These are phyloP conservation scores for Lottia gigantea DNA, from an alignment of 2,888 invertebrate species.

Conservation along the genomic window DNA sequence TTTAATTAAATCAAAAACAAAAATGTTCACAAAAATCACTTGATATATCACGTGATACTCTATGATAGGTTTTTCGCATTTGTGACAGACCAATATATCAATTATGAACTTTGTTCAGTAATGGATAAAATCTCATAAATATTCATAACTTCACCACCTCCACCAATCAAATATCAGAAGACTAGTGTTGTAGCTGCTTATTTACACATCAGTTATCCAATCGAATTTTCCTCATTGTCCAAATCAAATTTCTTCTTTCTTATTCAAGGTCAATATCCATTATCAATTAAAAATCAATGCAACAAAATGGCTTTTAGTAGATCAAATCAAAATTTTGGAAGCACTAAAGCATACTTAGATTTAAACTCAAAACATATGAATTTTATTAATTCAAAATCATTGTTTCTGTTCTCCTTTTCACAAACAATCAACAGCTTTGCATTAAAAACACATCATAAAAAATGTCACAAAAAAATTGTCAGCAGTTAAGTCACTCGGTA, in stretches of 20 bases:
- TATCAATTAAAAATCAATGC: neutral
- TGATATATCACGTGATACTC: too few relatives aligned
- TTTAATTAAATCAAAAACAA: too few relatives aligned
- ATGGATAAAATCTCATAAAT: neutral
- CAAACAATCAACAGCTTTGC: too few relatives aligned
- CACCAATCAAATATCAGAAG: neutral
- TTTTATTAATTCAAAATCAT: too few relatives aligned
- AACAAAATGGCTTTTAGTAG: neutral
- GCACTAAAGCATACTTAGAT: too few relatives aligned
- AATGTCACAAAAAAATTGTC: neutral
- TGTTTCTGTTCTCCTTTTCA: too few relatives aligned
- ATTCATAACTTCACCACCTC: neutral
- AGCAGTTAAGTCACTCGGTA: constrained; percentile 8
- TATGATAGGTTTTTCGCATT: too few relatives aligned
- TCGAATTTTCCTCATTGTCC: neutral
- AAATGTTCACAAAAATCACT: too few relatives aligned
- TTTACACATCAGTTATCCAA: neutral
- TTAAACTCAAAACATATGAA: too few relatives aligned
- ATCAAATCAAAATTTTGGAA: neutral
- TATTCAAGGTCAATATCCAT: too few relatives aligned
- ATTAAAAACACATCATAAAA: neutral
- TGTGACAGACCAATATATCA: neutral
- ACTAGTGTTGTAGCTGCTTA: neutral
- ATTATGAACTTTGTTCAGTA: too few relatives aligned
- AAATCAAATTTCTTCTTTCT: too few relatives aligned